Evolutionary conservation across 2,888 invertebrate species (phyloP), one percentile per base, ranked within the genome.

Genomic region (Cheilosia scutellata): DNA sequence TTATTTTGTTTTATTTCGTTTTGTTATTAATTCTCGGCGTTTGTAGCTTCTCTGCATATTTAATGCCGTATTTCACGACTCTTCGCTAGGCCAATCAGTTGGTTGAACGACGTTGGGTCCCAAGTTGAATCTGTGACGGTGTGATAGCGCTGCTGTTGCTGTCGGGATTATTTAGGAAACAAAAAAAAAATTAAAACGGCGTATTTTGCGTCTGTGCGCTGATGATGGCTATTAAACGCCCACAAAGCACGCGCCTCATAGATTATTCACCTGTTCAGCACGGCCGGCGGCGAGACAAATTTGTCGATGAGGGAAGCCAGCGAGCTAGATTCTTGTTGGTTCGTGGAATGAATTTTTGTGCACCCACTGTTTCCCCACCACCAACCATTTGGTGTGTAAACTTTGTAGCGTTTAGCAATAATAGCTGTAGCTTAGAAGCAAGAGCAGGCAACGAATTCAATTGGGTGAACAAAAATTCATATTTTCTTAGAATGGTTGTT

Each of bases 191-290:
- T n/a, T 6, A 16, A 13, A 29, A 29, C 40, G 16, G 66, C 72
- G 72, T 60, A 70, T 74, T 68, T 74, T 68, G 37, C 27, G 66
- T 75, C 72, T 68, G 74, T 72, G 79, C 13, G 60, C 33, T 29
- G 60, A 60, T 72, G 27, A 11, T 44, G 42, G 80, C 71, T 42
- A 80, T 86, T 80, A 84, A 80, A 84, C 84, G 82, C 84, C 84
- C 80, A 86, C 84, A 66, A 55, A 82, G 84, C 84, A 86, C 84
- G 76, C 84, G 84, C 65, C 76, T 76, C 58, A 76, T 49, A 86
- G 84, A 86, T 82, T 86, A 82, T 80, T 86, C 80, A 86, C 84
- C 84, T 86, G 84, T 82, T 76, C 71, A 62, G 47, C 71, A 62
- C 75, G 51, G 55, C 51, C 80, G 74, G 55, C 80, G 74, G 55